Evolutionary conservation across 2,797 vertebrate genomes (phyloP).

Genomic region (Strix occidentalis): DNA sequence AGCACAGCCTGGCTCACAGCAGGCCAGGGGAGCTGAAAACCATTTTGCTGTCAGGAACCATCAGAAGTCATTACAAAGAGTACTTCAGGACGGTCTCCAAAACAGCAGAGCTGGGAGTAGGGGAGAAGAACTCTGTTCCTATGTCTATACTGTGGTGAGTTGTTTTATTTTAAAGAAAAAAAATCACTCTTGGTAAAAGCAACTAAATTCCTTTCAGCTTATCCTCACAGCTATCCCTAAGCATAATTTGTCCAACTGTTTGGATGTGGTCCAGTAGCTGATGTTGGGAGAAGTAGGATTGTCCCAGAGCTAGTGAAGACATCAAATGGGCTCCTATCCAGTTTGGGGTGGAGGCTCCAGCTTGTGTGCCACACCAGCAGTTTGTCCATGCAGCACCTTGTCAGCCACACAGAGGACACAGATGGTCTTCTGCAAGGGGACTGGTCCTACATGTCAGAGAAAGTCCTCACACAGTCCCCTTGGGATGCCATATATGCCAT

Average conservation of each 20-base stretch:
- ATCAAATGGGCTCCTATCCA: background rate
- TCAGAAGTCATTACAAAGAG: background rate
- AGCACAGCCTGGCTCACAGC: background rate
- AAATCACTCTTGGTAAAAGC: background rate
- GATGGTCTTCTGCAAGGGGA: background rate
- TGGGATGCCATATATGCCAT: background rate
- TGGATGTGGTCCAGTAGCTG: background rate
- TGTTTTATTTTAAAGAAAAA: background rate
- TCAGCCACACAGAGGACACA: background rate
- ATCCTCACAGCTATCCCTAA: background rate
- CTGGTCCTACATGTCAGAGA: background rate
- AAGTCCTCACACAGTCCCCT: background rate
- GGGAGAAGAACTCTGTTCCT: background rate
- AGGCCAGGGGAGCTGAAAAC: background rate
- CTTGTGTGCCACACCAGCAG: background rate
- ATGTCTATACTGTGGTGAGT: background rate
- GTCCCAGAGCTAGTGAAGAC: background rate
- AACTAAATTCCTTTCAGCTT: background rate
- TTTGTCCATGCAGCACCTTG: background rate
- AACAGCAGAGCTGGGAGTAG: rapidly evolving
- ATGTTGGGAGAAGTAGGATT: background rate
- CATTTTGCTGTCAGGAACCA: background rate
- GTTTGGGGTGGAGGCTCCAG: background rate
- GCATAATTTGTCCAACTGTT: background rate
- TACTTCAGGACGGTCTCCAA: background rate